Percentiles rank a stretch among this genome's conserved stretches.
These are phyloP conservation scores for Isichthys henryi DNA, from an alignment of 2,113 vertebrate genomes.

Conservation along the genomic window DNA sequence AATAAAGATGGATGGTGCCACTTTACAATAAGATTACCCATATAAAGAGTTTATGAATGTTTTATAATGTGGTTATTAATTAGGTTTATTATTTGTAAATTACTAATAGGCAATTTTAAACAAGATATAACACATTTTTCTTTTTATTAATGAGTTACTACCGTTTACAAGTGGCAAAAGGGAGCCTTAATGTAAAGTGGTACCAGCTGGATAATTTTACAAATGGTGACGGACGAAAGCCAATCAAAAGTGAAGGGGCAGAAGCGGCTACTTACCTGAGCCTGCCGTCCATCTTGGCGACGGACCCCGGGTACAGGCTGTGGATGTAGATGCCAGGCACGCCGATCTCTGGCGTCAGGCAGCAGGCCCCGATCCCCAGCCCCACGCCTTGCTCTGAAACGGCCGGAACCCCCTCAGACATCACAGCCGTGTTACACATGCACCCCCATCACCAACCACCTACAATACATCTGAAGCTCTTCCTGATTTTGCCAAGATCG, in stretches of 20 bases:
- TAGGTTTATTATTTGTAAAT: no score
- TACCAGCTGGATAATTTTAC: not conserved
- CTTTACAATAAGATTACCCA: not conserved
- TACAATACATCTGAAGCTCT: no score
- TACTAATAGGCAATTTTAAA: no score
- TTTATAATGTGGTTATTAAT: no score
- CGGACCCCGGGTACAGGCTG: slow-evolving; percentile 85
- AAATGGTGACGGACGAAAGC: not conserved
- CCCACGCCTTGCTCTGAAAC: slow-evolving; percentile 80
- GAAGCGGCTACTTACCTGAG: slow-evolving; percentile 66
- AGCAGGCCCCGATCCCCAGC: slow-evolving; percentile 86
- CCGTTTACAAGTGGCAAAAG: not conserved
- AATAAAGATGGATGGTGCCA: not conserved
- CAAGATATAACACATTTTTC: no score
- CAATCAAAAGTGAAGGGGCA: not conserved
- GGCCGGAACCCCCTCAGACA: not conserved
- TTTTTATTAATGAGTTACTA: no score
- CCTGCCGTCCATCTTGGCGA: slow-evolving; percentile 89
- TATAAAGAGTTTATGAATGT: no score
- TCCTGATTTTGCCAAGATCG: no score
- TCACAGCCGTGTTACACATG: not conserved
- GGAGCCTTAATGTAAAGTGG: no score
- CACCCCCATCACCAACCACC: not conserved
- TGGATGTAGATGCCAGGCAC: slow-evolving; percentile 90
- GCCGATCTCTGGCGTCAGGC: slow-evolving; percentile 77